These are phyloP conservation scores for Tachina fera DNA, from an alignment of 2,888 invertebrate species.

Conservation along the genomic window DNA sequence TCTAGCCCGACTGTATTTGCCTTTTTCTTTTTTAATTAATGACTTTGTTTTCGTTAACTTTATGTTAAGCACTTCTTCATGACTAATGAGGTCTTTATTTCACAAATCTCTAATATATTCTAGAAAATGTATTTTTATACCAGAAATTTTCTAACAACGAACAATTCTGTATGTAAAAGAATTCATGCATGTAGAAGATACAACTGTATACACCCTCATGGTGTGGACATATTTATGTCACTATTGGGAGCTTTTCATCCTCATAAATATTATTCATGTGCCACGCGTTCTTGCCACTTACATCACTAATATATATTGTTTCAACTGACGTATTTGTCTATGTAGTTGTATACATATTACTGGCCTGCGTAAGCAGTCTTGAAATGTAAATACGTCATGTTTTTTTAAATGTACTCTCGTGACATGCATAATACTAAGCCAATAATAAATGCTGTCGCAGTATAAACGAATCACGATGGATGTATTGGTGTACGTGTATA, in stretches of 20 bases:
- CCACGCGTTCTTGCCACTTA: conserved; percentile 41
- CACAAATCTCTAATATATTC: background rate
- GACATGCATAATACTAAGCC: too few relatives aligned
- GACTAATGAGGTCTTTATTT: background rate
- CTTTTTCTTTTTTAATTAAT: background rate
- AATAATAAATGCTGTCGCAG: too few relatives aligned
- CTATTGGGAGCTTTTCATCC: conserved; percentile 82
- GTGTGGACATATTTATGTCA: conserved; percentile 82
- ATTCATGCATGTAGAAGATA: conserved; percentile 12
- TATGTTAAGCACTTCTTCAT: background rate
- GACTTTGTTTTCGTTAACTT: background rate
- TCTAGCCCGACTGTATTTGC: too few relatives aligned
- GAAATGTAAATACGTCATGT: too few relatives aligned
- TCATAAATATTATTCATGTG: conserved; percentile 81
- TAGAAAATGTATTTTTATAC: background rate
- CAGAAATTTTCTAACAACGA: background rate
- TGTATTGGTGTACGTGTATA: too few relatives aligned
- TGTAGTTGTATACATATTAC: background rate
- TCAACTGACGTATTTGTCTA: conserved; percentile 26
- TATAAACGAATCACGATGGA: too few relatives aligned
- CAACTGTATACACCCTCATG: conserved; percentile 75
- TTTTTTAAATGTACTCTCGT: too few relatives aligned
- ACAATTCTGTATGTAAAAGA: background rate
- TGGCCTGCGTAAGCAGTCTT: too few relatives aligned
- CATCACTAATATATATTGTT: conserved; percentile 6